Evolutionary conservation across 2,888 invertebrate genomes (phyloP), one percentile per base, ranked within the genome.

Genomic region (Clepsis dumicolana): DNA sequence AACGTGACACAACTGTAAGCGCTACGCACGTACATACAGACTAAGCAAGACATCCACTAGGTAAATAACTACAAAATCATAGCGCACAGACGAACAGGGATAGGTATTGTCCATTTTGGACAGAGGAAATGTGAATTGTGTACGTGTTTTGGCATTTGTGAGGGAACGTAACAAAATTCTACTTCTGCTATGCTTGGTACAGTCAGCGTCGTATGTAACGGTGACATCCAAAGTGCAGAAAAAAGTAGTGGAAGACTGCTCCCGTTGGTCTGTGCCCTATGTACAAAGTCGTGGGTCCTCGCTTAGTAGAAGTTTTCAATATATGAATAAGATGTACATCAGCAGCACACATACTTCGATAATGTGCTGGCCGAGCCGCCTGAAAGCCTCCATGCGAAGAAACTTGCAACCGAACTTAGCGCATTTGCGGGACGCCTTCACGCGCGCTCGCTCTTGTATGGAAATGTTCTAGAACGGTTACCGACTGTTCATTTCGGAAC

Each of bases 381-480:
- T 92, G 75, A 89, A 73, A 60, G 85, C 86, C 70, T 86, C 86
- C 74, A 90, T 82, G 71, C 90, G 87, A 69, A 91, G 87, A 77
- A 94, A 91, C 86, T 96, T 96, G 77, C 96, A 94, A 71, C 95
- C 93, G 82, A 95, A 96, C 87, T 97, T 97, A 60, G 96, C 95
- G 84, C 96, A 97, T 86, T 97, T 97, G 85, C 97, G 97, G 61
- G 96, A 95, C 50, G 97, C 96, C 88, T 97, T 97, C 53, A 96
- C 97, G 88, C 97, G 97, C 70, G 97, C 97, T 79, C 97, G 95
- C 89, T 97, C 97, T 90, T 96, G 96, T 79, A 97, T 96, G 73
- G 97, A 96, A 70, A 96, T 96, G 81, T 95, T 95, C 92, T 96
- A 90, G 59, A 74, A 69, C 21, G 56, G 21, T 35, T 56, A 35